Base-by-base conservation (phyloP, 2,888 invertebrate genomes). In the Atrina japonica region DNA sequence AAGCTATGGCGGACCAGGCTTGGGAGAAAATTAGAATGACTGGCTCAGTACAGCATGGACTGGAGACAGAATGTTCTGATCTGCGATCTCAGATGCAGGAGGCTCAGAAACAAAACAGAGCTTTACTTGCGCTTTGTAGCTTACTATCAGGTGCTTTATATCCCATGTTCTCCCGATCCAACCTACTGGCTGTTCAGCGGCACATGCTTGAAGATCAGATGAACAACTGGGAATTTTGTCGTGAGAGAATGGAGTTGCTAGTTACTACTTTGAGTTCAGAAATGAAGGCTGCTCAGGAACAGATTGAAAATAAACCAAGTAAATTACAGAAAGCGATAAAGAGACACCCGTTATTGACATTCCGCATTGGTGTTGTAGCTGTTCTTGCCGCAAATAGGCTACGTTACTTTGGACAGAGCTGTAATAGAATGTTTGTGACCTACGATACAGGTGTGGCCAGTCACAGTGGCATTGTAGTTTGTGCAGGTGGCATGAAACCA, bases 321-420 rank as follows among this genome's bases (percentile, higher is more conserved):
- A 76, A 75, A 23, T 78, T 76, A 43, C 70, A 68, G n/a, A 66
- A 49, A 23, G 47, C 59, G 0, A 55, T 45, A 14, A 61, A 72
- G 40, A 71, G 78, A 35, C 82, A 71, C 43, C 85, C 86, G 29
- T 30, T 86, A 18, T 70, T 89, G 50, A 71, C 78, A 30, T 89
- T 89, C 73, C 79, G 89, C 21, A 75, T 76, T 5, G 87, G 82
- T 35, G 88, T 77, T 21, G 79, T 89, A 11, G 81, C 85, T 30
- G 85, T 89, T 11, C 73, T 89, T 35, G 89, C 89, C 11, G 88
- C 88, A 23, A 87, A 88, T 66, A 72, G 89, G 45, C 74, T 89
- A 23, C 68, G 68, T 3, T 72, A 79, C 40, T 69, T 87, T 40
- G 80, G 84, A 18, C 72, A 72, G 7, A 66, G 63, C 11, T 80